Evolutionary conservation across 1,140 invertebrate species (phyloP).

Genomic region (Dendrolimus kikuchii): DNA sequence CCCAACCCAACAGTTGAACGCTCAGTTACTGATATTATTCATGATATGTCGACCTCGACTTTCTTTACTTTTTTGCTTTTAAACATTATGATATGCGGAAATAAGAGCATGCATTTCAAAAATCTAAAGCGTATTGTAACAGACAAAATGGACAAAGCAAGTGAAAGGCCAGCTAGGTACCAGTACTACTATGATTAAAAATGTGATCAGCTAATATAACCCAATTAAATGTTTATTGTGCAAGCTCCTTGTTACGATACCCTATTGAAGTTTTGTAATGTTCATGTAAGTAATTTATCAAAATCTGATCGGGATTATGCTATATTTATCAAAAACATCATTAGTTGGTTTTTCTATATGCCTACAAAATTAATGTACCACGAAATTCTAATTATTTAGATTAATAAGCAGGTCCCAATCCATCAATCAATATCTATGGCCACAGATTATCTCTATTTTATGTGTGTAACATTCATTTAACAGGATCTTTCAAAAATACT

Average conservation of each 20-base stretch:
- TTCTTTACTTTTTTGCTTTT: not conserved
- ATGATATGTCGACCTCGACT: too few species aligned
- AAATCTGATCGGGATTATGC: conserved; percentile 23
- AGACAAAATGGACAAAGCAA: conserved; percentile 34
- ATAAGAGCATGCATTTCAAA: conserved; percentile 3
- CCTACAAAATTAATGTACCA: conserved; percentile 4
- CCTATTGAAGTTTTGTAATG: conserved; percentile 49
- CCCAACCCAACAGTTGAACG: too few species aligned
- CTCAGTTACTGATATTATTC: too few species aligned
- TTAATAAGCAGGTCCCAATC: too few species aligned
- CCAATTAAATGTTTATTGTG: conserved; percentile 64
- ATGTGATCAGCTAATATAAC: conserved; percentile 53
- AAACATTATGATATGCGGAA: conserved; percentile 4
- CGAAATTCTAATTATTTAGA: too few species aligned
- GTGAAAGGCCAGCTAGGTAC: conserved; percentile 45
- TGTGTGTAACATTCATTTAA: too few species aligned
- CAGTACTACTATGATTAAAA: conserved; percentile 44
- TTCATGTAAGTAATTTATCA: conserved; percentile 33
- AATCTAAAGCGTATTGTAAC: conserved; percentile 4
- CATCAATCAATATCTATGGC: too few species aligned
- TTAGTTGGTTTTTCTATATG: conserved; percentile 3
- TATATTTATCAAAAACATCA: conserved; percentile 24
- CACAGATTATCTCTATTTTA: too few species aligned
- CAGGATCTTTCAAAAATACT: too few species aligned
- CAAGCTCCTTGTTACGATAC: conserved; percentile 50